Evolutionary conservation across 2,113 vertebrate genomes (phyloP).

Genomic region (Anarrhichthys ocellatus): DNA sequence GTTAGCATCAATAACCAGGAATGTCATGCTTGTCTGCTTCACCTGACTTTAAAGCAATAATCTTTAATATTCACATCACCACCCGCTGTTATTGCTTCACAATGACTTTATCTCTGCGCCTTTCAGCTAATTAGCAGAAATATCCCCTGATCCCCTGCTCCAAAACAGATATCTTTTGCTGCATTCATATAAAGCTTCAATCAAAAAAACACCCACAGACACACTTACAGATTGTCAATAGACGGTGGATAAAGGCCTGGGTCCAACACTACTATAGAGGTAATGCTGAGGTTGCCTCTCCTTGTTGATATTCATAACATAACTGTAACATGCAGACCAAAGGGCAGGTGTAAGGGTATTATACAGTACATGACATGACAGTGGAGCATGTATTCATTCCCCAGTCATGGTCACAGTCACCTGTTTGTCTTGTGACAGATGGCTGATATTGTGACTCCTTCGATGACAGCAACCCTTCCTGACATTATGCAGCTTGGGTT

Average conservation of each 20-base stretch:
- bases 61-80: conserved; percentile 30
- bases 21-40: conserved; percentile 8
- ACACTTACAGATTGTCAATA: neutral
- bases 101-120: conserved; percentile 36
- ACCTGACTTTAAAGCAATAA: conserved; percentile 23
- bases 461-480: neutral
- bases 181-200: conserved; percentile 12
- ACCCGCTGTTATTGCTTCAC: conserved; percentile 15
- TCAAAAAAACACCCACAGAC: neutral
- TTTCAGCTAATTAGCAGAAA: conserved; percentile 45
- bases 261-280: neutral
- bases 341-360: neutral
- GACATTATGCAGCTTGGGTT: neutral
- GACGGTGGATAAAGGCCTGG: neutral
- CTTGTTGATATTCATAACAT: conserved; percentile 26
- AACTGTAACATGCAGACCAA: neutral
- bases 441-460: conserved; percentile 8
- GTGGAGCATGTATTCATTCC: neutral
- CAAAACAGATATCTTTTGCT: conserved; percentile 11
- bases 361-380: neutral
- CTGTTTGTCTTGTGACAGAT: conserved; percentile 7
- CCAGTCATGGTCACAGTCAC: neutral
- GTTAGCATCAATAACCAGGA: neutral
- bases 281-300: neutral
- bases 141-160: neutral